phyloP scores from a whole-genome alignment of 2,888 invertebrate genomes.

The Panzeria rudis region DNA sequence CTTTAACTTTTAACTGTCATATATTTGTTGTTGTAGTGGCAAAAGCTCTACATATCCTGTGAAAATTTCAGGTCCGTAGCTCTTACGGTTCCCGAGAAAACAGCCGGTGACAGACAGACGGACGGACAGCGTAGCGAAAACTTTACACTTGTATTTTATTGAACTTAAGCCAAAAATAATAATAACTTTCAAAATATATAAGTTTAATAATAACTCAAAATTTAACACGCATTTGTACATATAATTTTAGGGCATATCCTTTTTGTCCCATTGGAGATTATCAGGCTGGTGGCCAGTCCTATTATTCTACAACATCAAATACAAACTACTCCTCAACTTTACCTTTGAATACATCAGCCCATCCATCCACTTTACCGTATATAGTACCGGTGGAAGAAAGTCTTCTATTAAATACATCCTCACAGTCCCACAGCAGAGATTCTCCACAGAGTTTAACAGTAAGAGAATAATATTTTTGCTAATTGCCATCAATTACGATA shows the following conservation, averaged over 20 bases:
- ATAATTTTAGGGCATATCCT: slow-evolving; percentile 87
- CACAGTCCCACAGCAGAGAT: slow-evolving; percentile 85
- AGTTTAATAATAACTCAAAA: neutral
- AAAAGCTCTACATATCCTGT: too few relatives aligned
- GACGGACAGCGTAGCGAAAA: too few relatives aligned
- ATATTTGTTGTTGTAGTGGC: too few relatives aligned
- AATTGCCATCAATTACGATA: too few relatives aligned
- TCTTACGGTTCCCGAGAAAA: too few relatives aligned
- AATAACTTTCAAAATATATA: neutral
- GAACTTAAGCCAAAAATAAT: too few relatives aligned
- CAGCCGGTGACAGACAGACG: too few relatives aligned
- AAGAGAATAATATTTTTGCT: slow-evolving; percentile 79
- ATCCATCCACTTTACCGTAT: slow-evolving; percentile 85
- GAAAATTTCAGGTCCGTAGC: too few relatives aligned
- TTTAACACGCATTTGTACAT: neutral
- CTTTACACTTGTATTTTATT: too few relatives aligned
- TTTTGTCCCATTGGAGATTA: slow-evolving; percentile 90
- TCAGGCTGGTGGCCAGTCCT: slow-evolving; percentile 85
- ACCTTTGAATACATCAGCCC: slow-evolving; percentile 81
- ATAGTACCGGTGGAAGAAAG: slow-evolving; percentile 89
- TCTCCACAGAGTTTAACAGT: slow-evolving; percentile 89
- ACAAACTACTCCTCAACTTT: slow-evolving; percentile 72
- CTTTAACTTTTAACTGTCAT: too few relatives aligned
- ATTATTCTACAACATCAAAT: slow-evolving; percentile 85
- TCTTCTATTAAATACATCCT: slow-evolving; percentile 85